Evolutionary conservation across 2,797 vertebrate species (phyloP), one percentile per base, ranked within the genome.

Genomic region (Adrianichthys oophorus): DNA sequence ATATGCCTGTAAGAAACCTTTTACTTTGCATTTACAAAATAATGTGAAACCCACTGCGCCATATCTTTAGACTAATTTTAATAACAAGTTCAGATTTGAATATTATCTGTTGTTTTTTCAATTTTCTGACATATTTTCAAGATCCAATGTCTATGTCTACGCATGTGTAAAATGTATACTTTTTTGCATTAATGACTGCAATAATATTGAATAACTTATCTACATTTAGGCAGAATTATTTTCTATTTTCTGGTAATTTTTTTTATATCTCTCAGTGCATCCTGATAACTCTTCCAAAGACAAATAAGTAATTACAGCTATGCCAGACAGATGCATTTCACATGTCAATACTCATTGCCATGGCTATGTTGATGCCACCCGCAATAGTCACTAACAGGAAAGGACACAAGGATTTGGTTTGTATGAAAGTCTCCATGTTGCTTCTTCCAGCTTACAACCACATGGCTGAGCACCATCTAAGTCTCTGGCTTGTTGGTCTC

Each of bases 291-390:
- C 72, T 75, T 72, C 56, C 72, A 60, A 68, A 74, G 82, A 79
- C 48, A 53, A 72, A 84, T 48, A 79, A 82, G 84, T 87, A 85
- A 87, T 87, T 83, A 88, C 80, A 62, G 59, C 70, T 72, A 49
- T 52, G 74, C 58, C 72, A 84, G 84, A 83, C 76, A 80, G 85
- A 85, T 86, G 84, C 79, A 88, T 88, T 90, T 90, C 85, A 88
- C 74, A 50, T 78, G 56, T 87, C 86, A 83, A 66, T 80, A 84
- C 76, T 80, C 75, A 83, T 86, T 79, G 74, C 72, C 54, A 64
- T 48, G 65, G 80, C 70, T 68, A 52, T 78, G 74, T 69, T 80
- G 80, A 89, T 57, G 82, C 85, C 77, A 86, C 78, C 82, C 48
- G 55, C 58, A 67, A 62, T 62, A 70, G 54, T 52, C 68, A 73